A percentile compares a stretch with the other conserved stretches of the same genome.
phyloP scores from a whole-genome alignment of 2,888 invertebrate genomes.

The Drosophila subquinaria region DNA sequence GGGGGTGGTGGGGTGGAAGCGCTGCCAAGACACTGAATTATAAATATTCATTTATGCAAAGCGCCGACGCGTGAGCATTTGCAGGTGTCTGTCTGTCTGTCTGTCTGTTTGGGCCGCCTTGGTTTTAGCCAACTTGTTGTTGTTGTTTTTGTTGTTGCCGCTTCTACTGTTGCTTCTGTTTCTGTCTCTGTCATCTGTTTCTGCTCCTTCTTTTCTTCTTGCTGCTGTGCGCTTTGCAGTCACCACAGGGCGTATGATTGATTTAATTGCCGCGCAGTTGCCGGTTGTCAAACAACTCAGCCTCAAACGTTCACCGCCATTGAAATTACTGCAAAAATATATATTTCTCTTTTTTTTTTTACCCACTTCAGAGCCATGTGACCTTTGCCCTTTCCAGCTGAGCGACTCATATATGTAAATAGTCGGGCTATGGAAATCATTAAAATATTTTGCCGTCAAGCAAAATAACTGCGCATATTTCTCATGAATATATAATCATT shows the following conservation, averaged over 20 bases:
- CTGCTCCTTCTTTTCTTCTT: not conserved
- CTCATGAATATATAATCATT: conserved; percentile 9
- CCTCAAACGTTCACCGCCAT: conserved; percentile 6
- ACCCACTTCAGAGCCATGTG: not conserved
- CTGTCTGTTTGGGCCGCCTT: conserved; percentile 45
- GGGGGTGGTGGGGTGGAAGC: not conserved
- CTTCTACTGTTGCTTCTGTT: conserved; percentile 11
- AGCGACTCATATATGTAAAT: conserved; percentile 3
- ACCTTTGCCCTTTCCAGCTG: conserved; percentile 21
- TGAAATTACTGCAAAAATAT: conserved; percentile 8
- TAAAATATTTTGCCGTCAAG: conserved; percentile 4
- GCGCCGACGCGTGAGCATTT: conserved; percentile 64
- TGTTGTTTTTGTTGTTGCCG: conserved; percentile 11
- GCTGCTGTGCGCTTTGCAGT: conserved; percentile 51
- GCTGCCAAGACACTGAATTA: conserved; percentile 67
- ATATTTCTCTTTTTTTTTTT: not conserved
- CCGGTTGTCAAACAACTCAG: conserved; percentile 46
- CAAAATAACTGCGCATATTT: conserved; percentile 11
- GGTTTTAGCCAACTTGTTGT: conserved; percentile 33
- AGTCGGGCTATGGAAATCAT: conserved; percentile 13
- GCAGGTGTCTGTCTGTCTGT: conserved; percentile 68
- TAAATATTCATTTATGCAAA: conserved; percentile 81
- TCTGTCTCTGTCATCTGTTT: not conserved
- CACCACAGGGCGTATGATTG: conserved; percentile 71
- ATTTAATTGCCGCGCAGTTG: conserved; percentile 72